Evolutionary conservation across 2,888 invertebrate genomes (phyloP).

Genomic region (Trachelus tabidus): DNA sequence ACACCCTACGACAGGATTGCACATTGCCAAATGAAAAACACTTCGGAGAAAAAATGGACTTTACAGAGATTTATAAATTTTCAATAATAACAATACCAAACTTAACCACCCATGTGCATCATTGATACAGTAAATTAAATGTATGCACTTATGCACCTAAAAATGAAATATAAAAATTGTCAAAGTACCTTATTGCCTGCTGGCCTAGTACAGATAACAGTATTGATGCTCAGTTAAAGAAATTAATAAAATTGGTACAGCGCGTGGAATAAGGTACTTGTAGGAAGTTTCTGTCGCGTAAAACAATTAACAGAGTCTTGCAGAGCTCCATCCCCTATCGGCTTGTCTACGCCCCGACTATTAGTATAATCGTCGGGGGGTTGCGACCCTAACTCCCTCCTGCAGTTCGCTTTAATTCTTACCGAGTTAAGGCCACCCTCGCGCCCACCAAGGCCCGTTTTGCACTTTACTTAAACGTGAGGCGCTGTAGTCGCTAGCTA

Average conservation of each 20-base stretch:
- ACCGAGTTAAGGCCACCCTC: slow-evolving; percentile 52
- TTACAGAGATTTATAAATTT: neutral
- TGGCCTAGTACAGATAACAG: neutral
- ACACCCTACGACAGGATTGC: neutral
- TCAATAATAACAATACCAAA: neutral
- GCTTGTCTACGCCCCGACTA: slow-evolving; percentile 57
- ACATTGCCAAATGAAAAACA: neutral
- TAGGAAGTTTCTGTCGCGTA: slow-evolving; percentile 44
- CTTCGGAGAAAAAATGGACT: neutral
- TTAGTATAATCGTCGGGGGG: slow-evolving; percentile 60
- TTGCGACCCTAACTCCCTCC: slow-evolving; percentile 50
- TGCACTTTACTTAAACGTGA: slow-evolving; percentile 32
- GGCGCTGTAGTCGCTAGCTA: neutral
- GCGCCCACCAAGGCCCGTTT: slow-evolving; percentile 24
- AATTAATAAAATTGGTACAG: neutral
- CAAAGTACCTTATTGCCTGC: neutral
- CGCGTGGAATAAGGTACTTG: neutral
- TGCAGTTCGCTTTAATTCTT: slow-evolving; percentile 58
- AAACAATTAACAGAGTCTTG: slow-evolving; percentile 56
- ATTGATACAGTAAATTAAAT: neutral
- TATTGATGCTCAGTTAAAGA: no score
- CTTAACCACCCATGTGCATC: neutral
- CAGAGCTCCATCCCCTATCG: slow-evolving; percentile 34
- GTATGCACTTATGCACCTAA: neutral
- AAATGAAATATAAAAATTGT: neutral